These are phyloP conservation scores for Adelosebastes latens DNA, from an alignment of 2,797 vertebrate genomes.

Conservation along the genomic window DNA sequence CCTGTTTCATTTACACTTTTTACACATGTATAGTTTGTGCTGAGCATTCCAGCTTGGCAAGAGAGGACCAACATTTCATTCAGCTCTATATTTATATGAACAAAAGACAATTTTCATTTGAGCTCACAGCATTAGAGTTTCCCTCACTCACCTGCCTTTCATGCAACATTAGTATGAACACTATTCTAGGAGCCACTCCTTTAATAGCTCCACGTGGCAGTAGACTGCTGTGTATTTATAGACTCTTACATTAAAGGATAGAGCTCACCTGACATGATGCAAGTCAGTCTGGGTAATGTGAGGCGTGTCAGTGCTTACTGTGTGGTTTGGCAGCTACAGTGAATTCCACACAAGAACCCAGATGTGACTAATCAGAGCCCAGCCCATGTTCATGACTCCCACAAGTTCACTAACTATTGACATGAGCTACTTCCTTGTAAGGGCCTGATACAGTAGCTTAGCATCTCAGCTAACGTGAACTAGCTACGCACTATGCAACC, in stretches of 20 bases:
- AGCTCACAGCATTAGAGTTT: background rate
- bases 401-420: background rate
- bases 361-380: background rate
- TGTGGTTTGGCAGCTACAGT: background rate
- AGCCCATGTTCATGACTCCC: background rate
- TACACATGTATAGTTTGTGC: too few relatives aligned
- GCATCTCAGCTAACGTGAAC: background rate
- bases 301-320: background rate
- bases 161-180: background rate
- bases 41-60: too few relatives aligned
- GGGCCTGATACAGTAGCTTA: background rate
- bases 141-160: background rate
- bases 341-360: background rate
- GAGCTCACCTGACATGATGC: background rate
- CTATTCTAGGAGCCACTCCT: background rate
- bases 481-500: background rate
- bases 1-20: too few relatives aligned
- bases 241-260: background rate
- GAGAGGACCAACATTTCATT: too few relatives aligned
- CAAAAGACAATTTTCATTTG: background rate
- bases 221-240: background rate
- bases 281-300: too few relatives aligned
- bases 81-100: too few relatives aligned
- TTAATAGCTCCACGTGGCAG: background rate
- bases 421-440: background rate